Evolutionary conservation across 2,113 vertebrate genomes (phyloP).

Genomic region (Eupsittula cactorum): DNA sequence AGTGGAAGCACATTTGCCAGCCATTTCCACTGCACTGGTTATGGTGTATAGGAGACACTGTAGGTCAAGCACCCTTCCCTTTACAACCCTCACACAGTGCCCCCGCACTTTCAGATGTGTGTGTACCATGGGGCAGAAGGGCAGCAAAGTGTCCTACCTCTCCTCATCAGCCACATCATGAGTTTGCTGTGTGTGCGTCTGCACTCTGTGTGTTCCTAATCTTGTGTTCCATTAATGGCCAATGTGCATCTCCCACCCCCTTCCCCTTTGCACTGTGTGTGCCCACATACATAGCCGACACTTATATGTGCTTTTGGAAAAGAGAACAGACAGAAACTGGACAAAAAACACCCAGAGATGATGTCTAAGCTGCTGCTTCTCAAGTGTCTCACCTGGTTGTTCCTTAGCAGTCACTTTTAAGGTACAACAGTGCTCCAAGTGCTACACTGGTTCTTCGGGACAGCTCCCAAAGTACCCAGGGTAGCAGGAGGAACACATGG

Average conservation of each 20-base stretch:
- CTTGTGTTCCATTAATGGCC: background rate
- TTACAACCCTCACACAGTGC: fast-evolving
- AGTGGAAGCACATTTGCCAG: background rate
- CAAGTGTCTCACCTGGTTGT: background rate
- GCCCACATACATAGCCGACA: background rate
- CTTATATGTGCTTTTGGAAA: background rate
- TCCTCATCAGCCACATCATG: background rate
- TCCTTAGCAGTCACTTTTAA: background rate
- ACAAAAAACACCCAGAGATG: fast-evolving
- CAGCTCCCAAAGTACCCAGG: background rate
- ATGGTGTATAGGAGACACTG: background rate
- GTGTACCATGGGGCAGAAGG: background rate
- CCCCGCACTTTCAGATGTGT: background rate
- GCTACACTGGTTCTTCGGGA: background rate
- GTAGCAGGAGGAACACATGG: background rate
- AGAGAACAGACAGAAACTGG: background rate
- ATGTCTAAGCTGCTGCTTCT: background rate
- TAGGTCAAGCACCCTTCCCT: fast-evolving
- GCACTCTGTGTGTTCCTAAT: background rate
- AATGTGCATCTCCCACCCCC: background rate
- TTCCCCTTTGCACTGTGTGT: background rate
- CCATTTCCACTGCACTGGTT: background rate
- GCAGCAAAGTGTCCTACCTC: no score
- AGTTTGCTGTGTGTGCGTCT: background rate
- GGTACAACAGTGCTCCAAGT: background rate